Evolutionary conservation across 1,140 invertebrate species (phyloP), one percentile per base, ranked within the genome.

Genomic region (Philotrypesis tridentata): DNA sequence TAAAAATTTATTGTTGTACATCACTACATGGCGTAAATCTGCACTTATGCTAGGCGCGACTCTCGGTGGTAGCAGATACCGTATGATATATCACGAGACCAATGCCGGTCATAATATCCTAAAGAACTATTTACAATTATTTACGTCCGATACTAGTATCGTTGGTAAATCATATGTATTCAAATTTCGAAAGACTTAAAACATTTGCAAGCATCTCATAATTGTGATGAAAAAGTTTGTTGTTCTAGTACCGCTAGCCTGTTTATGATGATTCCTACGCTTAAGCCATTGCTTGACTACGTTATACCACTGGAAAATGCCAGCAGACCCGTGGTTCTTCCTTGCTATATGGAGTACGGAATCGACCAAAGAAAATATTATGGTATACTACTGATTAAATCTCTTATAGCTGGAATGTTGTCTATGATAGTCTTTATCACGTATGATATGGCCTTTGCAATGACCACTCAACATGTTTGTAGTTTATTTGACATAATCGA

Each of bases 291-390:
- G 4, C 5, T 78, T 0, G 67, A n/a, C n/a, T n/a, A 55, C 14
- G 1, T 78, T 9, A 1, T 17, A 21, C 27, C 63, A 17, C 8
- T 25, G 21, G 77, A 71, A 25, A 79, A 79, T 71, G 12, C 0
- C 0, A 60, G 67, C 4, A 60, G 27, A 4, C 43, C 43, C 0
- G 12, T 79, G 2, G 1, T 17, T 6, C 17, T 79, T 5, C 67
- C 77, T 6, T 55, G 14, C 29, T 71, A 71, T 9, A 48, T 25
- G 14, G 9, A 80, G 43, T 80, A 43, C 33, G 61, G 25, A 27
- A 65, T 80, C 25, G 78, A 80, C n/a, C 2, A 72, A 14, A 9
- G 40, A 29, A 80, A 80, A 37, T 80, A 80, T 29, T 80, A 40
- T n/a, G 1, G 1, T 31, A 33, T 25, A 27, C 61, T 80, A 21